Conservation (phyloP, 2,113 vertebrate species). For the Alligator mississippiensis region DNA sequence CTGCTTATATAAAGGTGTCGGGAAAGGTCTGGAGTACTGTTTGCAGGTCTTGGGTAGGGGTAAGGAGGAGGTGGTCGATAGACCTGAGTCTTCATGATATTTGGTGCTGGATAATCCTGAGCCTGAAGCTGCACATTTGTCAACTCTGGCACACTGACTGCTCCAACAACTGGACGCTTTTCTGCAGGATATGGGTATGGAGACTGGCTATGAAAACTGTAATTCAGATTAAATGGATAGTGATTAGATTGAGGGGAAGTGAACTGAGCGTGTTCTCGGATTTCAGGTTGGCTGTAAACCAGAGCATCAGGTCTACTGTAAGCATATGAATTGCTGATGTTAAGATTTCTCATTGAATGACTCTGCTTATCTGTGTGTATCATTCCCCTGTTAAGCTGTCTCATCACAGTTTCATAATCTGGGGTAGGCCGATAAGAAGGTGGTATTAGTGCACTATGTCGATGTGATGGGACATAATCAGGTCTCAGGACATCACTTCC, state of each 20-base stretch:
- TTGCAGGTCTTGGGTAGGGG: conserved; percentile 92
- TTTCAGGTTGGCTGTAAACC: conserved; percentile 98
- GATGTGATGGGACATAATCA: conserved; percentile 91
- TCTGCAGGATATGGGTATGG: conserved; percentile 90
- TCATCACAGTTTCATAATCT: conserved; percentile 97
- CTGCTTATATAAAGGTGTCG: conserved; percentile 93
- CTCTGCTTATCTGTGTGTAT: conserved; percentile 88
- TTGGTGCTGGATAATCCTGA: conserved; percentile 93
- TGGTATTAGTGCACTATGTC: conserved; percentile 93
- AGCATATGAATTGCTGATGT: conserved; percentile 91
- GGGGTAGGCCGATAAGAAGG: conserved; percentile 97
- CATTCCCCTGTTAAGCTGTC: conserved; percentile 87
- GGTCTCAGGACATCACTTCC: conserved; percentile 92
- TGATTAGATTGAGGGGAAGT: conserved; percentile 78
- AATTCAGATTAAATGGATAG: conserved; percentile 89
- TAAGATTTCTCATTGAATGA: conserved; percentile 95
- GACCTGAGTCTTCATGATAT: conserved; percentile 95
- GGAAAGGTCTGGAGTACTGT: conserved; percentile 96
- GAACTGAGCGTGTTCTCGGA: conserved; percentile 87
- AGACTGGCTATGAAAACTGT: conserved; percentile 93
- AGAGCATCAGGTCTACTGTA: conserved; percentile 94
- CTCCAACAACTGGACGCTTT: conserved; percentile 90
- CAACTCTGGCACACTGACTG: conserved; percentile 95
- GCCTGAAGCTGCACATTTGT: conserved; percentile 95
- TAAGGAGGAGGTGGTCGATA: conserved; percentile 95